Evolutionary conservation across 2,113 vertebrate species (phyloP), one percentile per base, ranked within the genome.

Genomic region (Ammodytes marinus): DNA sequence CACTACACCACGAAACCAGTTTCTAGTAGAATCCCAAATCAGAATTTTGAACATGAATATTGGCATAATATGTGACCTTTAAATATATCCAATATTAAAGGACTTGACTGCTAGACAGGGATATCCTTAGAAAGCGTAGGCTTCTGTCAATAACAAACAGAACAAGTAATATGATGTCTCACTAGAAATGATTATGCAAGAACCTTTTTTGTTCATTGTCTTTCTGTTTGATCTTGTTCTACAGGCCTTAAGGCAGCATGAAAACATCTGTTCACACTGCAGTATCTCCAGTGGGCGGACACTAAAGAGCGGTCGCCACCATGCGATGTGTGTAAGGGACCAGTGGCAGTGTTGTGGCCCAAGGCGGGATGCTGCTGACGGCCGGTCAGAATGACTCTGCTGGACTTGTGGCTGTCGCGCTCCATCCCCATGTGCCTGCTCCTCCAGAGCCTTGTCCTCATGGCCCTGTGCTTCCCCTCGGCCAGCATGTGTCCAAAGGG

Each of bases 341-440:
- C 78, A 70, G 93, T 69, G 75, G 85, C 46, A 46, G 86, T 93
- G 93, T 90, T 94, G 95, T 91, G 92, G 93, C 87, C 95, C 95
- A 93, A 87, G 96, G 95, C 94, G 77, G 77, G 96, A 98, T 97
- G 97, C 98, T 97, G 97, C 95, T 96, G 96, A 96, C 93, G 91
- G 91, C 93, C 69, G 39, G 85, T 94, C 96, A 96, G 96, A 93
- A 99, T 99, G 98, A 96, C 97, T 97, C 95, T 97, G 94, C 96
- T 98, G 96, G 97, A 99, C 97, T 94, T 99, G 96, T 99, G 97
- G 97, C 94, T 98, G 93, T 97, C 97, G 69, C 97, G 96, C 84
- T 98, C 97, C 94, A 96, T 99, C 96, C 97, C 98, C 97, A 98
- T 98, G 97, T 98, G 97, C 96, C 96, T 99, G 93, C 97, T 99